These are phyloP conservation scores for Melanotaenia duboulayi DNA, from an alignment of 2,113 vertebrate genomes.

Conservation along the genomic window DNA sequence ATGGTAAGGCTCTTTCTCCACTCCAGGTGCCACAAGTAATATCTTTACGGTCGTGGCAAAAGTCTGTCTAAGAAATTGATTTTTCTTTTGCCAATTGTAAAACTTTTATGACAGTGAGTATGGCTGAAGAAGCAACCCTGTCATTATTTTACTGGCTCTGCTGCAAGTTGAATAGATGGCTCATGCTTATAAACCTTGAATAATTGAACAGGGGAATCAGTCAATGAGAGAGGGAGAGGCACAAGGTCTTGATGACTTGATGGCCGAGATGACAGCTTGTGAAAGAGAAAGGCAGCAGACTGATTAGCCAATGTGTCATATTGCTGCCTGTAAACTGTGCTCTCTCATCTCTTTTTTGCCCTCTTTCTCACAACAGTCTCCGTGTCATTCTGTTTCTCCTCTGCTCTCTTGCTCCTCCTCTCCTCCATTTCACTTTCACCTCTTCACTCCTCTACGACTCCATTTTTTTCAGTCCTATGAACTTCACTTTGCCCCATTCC, in stretches of 20 bases:
- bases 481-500: slow-evolving; percentile 20
- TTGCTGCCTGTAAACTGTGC: slow-evolving; percentile 37
- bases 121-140: slow-evolving; percentile 66
- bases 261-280: slow-evolving; percentile 70
- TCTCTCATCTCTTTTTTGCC: slow-evolving; percentile 28
- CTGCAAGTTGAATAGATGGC: slow-evolving; percentile 74
- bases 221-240: slow-evolving; percentile 63
- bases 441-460: slow-evolving; percentile 24
- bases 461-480: slow-evolving; percentile 16
- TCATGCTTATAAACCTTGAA: slow-evolving; percentile 82
- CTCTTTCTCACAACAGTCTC: slow-evolving; percentile 18
- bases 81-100: slow-evolving; percentile 77
- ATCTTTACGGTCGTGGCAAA: slow-evolving; percentile 70
- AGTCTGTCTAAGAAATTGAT: slow-evolving; percentile 68
- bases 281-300: slow-evolving; percentile 71
- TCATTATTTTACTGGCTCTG: slow-evolving; percentile 75
- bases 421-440: not conserved
- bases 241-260: slow-evolving; percentile 72
- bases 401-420: not conserved
- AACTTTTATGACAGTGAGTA: slow-evolving; percentile 78
- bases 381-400: slow-evolving; percentile 11
- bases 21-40: slow-evolving; percentile 63
- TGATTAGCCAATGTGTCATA: slow-evolving; percentile 69
- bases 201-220: slow-evolving; percentile 80
- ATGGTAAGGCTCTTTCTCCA: slow-evolving; percentile 39